Evolutionary conservation across 2,888 invertebrate species (phyloP).

Genomic region (Sinelater perroti): DNA sequence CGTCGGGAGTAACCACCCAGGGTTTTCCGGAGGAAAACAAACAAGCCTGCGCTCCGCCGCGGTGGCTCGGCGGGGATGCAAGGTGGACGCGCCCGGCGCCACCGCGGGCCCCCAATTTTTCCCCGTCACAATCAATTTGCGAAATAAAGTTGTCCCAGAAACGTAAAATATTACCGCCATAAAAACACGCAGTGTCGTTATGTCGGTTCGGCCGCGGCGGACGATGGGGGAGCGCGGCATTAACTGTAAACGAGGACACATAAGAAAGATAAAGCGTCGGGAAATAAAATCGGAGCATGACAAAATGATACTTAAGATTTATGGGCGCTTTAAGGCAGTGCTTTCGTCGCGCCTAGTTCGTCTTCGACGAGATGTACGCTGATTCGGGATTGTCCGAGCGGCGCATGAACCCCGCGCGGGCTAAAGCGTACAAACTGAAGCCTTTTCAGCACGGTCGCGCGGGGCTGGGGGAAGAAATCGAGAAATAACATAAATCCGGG

Average conservation of each 20-base stretch:
- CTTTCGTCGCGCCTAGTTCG: too few relatives aligned
- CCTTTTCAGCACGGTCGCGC: conserved; percentile 40
- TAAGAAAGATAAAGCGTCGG: conserved; percentile 58
- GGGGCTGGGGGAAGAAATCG: conserved; percentile 47
- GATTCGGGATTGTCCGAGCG: too few relatives aligned
- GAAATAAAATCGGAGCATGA: conserved; percentile 60
- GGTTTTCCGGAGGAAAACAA: conserved; percentile 14
- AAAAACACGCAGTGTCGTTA: conserved; percentile 49
- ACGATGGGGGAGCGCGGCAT: conserved; percentile 47
- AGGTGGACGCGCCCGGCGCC: neutral
- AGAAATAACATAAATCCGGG: conserved; percentile 61
- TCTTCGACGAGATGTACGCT: too few relatives aligned
- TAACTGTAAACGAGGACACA: conserved; percentile 55
- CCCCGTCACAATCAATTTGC: conserved; percentile 35
- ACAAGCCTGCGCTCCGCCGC: conserved; percentile 35
- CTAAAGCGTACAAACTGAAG: conserved; percentile 27
- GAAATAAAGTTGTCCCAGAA: conserved; percentile 34
- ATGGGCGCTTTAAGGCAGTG: conserved; percentile 32
- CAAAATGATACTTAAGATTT: conserved; percentile 55
- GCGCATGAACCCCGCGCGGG: too few relatives aligned
- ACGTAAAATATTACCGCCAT: conserved; percentile 46
- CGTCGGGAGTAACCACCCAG: conserved; percentile 44
- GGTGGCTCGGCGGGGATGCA: neutral
- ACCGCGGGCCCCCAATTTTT: conserved; percentile 21
- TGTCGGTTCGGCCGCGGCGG: conserved; percentile 47